phyloP scores from a whole-genome alignment of 1,140 invertebrate genomes.

The Aphis gossypii region DNA sequence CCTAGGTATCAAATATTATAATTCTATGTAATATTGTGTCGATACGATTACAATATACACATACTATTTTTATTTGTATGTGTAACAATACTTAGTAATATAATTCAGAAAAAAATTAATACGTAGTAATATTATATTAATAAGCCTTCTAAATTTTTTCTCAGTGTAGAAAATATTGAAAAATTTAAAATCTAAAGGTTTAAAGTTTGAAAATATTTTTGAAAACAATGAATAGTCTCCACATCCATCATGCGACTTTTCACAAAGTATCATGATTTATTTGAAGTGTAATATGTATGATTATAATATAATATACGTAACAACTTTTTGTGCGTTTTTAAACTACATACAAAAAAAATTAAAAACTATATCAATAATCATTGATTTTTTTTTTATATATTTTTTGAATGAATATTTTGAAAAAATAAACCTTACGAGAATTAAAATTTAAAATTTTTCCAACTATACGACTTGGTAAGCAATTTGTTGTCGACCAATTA shows the following conservation, averaged over 20 bases:
- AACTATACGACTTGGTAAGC: not conserved
- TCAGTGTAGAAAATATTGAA: not conserved
- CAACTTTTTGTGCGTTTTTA: not conserved
- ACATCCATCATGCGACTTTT: not conserved
- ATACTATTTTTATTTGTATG: too few species aligned
- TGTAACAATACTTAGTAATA: too few species aligned
- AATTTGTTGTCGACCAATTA: not conserved
- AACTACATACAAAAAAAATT: not conserved
- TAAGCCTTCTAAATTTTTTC: not conserved
- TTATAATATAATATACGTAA: not conserved
- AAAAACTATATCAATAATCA: not conserved
- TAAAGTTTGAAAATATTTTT: not conserved
- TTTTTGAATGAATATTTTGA: not conserved
- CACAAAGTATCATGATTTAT: not conserved
- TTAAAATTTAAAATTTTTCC: not conserved
- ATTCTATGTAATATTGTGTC: not conserved
- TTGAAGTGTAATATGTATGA: not conserved
- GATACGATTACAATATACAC: not conserved
- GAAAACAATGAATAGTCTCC: not conserved
- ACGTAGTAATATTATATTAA: not conserved
- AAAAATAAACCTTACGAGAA: not conserved
- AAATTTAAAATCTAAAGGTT: not conserved
- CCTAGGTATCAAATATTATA: not conserved
- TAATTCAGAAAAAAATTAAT: not conserved
- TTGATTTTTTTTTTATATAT: not conserved